Evolutionary conservation across 92 coral and sea anemone genomes (phyloP).

Genomic region (Actinernus sp.): DNA sequence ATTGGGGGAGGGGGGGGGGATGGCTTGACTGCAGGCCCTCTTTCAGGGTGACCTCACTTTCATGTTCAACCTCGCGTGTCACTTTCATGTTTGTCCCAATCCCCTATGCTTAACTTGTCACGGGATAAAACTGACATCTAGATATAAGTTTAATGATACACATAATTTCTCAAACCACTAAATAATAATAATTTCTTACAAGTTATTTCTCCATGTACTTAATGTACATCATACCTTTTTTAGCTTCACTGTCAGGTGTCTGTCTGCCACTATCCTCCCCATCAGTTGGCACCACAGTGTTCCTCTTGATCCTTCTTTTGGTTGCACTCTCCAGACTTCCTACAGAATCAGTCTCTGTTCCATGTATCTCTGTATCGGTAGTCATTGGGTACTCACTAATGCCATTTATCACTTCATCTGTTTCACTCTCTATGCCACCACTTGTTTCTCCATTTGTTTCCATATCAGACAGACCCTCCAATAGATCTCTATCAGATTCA

Average conservation of each 20-base stretch:
- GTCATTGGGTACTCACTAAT: conserved; percentile 74
- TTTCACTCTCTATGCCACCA: conserved; percentile 34
- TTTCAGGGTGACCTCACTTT: no score
- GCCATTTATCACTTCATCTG: conserved; percentile 49
- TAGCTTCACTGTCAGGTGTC: conserved; percentile 94
- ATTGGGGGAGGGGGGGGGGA: no score
- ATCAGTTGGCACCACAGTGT: conserved; percentile 88
- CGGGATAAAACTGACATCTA: no score
- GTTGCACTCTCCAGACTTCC: conserved; percentile 85
- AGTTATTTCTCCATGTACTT: background rate
- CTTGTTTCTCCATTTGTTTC: conserved; percentile 36
- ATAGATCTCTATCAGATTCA: conserved; percentile 53
- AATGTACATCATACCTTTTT: conserved; percentile 66
- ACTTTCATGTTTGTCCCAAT: no score
- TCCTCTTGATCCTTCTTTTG: conserved; percentile 78
- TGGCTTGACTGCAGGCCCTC: no score
- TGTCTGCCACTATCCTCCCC: conserved; percentile 93
- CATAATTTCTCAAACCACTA: no score
- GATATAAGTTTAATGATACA: no score
- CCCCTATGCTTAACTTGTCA: background rate
- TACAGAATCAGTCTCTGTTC: conserved; percentile 91
- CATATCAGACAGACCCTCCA: conserved; percentile 7
- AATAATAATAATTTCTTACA: background rate
- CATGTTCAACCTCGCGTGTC: background rate
- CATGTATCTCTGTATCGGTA: conserved; percentile 75